Evolutionary conservation across 2,797 vertebrate genomes (phyloP), one percentile per base, ranked within the genome.

Genomic region (Bovichtus diacanthus): DNA sequence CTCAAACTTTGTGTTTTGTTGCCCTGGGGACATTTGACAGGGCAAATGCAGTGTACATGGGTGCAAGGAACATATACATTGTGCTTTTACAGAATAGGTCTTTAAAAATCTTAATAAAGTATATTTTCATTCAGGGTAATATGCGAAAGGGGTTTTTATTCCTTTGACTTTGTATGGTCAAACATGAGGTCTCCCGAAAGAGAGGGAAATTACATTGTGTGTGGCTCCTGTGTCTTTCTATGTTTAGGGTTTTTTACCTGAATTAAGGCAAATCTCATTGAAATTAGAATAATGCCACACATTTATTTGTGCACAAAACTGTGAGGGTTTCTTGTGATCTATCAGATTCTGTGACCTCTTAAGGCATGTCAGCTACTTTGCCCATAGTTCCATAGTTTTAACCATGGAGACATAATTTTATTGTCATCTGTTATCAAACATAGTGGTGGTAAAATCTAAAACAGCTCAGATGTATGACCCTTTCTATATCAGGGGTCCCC

Each of bases 221-320:
- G 13, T 44, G 10, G 2, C 6, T 27, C 16, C 21, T 19, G 11
- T n/a, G 27, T 9, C 41, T 56, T 36, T 19, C 23, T 39, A 31
- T 50, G 12, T 43, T 34, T 19, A 3, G 13, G 3, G 0, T 63
- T 53, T 15, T 19, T 41, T 6, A 51, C 18, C 12, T 34, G 8
- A 36, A 25, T 43, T 25, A 51, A 50, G 44, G 43, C 15, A 31
- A 18, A 53, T 27, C 2, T 27, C 18, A 55, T 1, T 61, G 7
- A 60, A 34, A 51, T 65, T 39, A 31, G 23, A 65, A 49, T 64
- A 29, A 65, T 43, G 6, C 65, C 13, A 56, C 41, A 34, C 19
- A 11, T 59, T 39, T n/a, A 50, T 50, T 16, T 27, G 2, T 25
- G 31, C 27, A 5, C 9, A 5, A 47, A 29, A 16, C 23, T 18